phyloP scores from a whole-genome alignment of 2,113 vertebrate species.

The Scophthalmus maximus region DNA sequence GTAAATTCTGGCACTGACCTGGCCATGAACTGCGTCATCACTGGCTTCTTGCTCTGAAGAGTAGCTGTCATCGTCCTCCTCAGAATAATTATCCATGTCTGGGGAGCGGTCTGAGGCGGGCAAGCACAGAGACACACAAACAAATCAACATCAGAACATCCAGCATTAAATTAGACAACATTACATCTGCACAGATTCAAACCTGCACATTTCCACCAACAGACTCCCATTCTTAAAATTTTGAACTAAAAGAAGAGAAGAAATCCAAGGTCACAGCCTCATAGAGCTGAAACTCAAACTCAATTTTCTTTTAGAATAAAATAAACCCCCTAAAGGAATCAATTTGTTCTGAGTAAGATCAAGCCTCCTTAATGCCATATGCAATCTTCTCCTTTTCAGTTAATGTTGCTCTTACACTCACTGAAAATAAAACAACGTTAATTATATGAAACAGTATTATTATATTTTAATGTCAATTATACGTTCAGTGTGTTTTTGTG shows the following conservation, averaged over 20 bases:
- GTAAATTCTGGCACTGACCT: slow-evolving; percentile 67
- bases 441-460: not conserved
- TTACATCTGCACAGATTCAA: not conserved
- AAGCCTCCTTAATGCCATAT: slow-evolving; percentile 2
- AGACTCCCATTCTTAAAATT: not conserved
- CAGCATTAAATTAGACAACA: not conserved
- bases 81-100: slow-evolving; percentile 86
- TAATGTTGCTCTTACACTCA: slow-evolving; percentile 4
- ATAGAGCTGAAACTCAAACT: slow-evolving; percentile 2
- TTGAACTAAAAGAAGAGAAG: not conserved
- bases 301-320: not conserved
- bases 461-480: not conserved
- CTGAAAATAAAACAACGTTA: not conserved
- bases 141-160: slow-evolving; percentile 10
- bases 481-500: not conserved
- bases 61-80: slow-evolving; percentile 87
- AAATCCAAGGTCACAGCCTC: slow-evolving; percentile 17
- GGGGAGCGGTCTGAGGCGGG: slow-evolving; percentile 81
- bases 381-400: not conserved
- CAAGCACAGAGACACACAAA: slow-evolving; percentile 24
- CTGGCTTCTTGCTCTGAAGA: slow-evolving; percentile 86
- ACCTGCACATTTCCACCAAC: not conserved
- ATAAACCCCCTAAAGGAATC: not conserved
- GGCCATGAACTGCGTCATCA: slow-evolving; percentile 82
- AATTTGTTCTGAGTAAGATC: not conserved